Base-by-base conservation (phyloP, 2,113 vertebrate genomes). In the Opisthocomus hoazin region DNA sequence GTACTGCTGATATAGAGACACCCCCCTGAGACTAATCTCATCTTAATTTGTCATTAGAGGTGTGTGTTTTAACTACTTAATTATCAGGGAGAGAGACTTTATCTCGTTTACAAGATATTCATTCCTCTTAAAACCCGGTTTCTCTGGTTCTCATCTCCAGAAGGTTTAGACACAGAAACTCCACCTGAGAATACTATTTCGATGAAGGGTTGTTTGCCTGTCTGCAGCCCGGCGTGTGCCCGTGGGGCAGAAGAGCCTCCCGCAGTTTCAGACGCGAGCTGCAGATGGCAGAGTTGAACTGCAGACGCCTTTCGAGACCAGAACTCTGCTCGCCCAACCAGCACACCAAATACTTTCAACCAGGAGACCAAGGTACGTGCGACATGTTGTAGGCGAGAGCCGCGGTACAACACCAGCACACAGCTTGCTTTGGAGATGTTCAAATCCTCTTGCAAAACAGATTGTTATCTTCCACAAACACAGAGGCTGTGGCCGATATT, bases 241-340 rank as follows among this genome's bases (percentile, higher is more conserved):
- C 0, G 29, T 3, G 48, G 65, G 32, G 18, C 43, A 21, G 77
- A 27, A 16, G 39, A 34, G 3, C 32, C 8, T 51, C 54, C 48
- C 11, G 87, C 89, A 96, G 45, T 92, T 84, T 51, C 76, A 60
- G 74, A 0, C 6, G 23, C 39, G 84, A 50, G 69, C 97, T 94
- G 89, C 90, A 97, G 97, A 76, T 96, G 97, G 96, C 97, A 89
- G 92, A 39, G 17, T 84, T 83, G 89, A 95, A 48, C 94, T 15
- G 92, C 83, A 6, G 60, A 91, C 64, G 57, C 24, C 0, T n/a
- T 30, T n/a, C 29, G 7, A 76, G 9, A 10, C 34, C 60, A 1
- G 36, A 9, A 6, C 39, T 18, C 2, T 1, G 65, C 36, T 73
- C 51, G 65, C 51, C 63, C 2, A 8, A 5, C 3, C 39, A 4